A percentile compares a stretch with the other conserved stretches of the same genome.
Conservation (phyloP, 1,140 invertebrate species). For the Paralvinella palmiformis region DNA sequence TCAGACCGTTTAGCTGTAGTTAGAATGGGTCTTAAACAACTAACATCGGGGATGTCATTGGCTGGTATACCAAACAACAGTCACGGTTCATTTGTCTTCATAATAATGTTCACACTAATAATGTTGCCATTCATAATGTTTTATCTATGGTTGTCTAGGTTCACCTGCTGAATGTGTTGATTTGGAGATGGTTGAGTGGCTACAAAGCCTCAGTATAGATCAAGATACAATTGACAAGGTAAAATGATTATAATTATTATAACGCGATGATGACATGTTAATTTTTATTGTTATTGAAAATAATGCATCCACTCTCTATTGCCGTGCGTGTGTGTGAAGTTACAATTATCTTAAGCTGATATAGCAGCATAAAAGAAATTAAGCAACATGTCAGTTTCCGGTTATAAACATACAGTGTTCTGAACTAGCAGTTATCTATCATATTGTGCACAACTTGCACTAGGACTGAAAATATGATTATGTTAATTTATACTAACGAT, state of each 20-base stretch:
- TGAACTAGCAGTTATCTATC: not conserved
- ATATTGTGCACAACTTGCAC: not conserved
- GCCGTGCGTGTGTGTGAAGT: not conserved
- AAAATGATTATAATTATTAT: too few species aligned
- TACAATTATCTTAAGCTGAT: not conserved
- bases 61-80: not conserved
- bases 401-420: not conserved
- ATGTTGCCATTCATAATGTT: not conserved
- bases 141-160: not conserved
- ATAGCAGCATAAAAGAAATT: not conserved
- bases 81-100: not conserved
- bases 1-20: not conserved
- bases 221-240: constrained; percentile 40
- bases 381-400: not conserved
- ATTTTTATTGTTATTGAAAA: not conserved
- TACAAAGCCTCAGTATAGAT: constrained; percentile 37
- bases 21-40: not conserved
- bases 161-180: constrained; percentile 23
- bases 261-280: too few species aligned
- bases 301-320: not conserved
- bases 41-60: not conserved
- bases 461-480: not conserved
- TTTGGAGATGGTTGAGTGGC: constrained; percentile 40
- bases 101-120: not conserved
- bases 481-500: not conserved